These are phyloP conservation scores for Dunckerocampus dactyliophorus DNA, from an alignment of 2,113 vertebrate species.

Conservation along the genomic window DNA sequence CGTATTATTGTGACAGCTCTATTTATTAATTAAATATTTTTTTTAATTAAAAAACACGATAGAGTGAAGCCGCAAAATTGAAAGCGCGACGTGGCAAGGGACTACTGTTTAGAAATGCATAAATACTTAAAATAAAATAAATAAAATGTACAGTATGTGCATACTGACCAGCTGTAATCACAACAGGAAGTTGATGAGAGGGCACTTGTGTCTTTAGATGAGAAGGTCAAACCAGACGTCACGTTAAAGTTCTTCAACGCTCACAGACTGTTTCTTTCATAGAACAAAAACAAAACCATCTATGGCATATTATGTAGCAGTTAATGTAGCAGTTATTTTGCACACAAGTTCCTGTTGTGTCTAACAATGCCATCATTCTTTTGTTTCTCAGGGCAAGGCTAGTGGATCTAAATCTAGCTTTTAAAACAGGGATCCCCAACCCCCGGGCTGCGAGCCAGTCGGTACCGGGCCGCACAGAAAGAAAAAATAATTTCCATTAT, in stretches of 20 bases:
- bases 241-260: slow-evolving; percentile 17
- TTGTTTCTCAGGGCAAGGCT: slow-evolving; percentile 48
- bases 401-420: slow-evolving; percentile 62
- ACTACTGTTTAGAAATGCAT: too few species aligned
- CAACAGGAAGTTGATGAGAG: neutral
- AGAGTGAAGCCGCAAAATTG: too few species aligned
- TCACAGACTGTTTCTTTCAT: slow-evolving; percentile 26
- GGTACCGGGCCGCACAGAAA: too few species aligned
- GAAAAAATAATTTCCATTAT: too few species aligned
- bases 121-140: too few species aligned
- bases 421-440: too few species aligned
- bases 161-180: neutral
- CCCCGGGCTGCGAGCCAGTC: too few species aligned
- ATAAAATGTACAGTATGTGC: too few species aligned
- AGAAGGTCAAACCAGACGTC: slow-evolving; percentile 24
- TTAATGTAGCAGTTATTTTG: slow-evolving; percentile 24
- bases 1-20: too few species aligned
- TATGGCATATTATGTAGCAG: neutral
- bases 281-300: slow-evolving; percentile 7
- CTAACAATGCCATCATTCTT: slow-evolving; percentile 58
- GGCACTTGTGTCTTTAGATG: slow-evolving; percentile 15
- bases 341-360: slow-evolving; percentile 42
- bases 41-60: too few species aligned
- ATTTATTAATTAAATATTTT: too few species aligned
- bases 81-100: too few species aligned